A percentile compares a stretch with the other conserved stretches of the same genome.
phyloP scores from a whole-genome alignment of 2,113 vertebrate genomes.

The Melanotaenia duboulayi region DNA sequence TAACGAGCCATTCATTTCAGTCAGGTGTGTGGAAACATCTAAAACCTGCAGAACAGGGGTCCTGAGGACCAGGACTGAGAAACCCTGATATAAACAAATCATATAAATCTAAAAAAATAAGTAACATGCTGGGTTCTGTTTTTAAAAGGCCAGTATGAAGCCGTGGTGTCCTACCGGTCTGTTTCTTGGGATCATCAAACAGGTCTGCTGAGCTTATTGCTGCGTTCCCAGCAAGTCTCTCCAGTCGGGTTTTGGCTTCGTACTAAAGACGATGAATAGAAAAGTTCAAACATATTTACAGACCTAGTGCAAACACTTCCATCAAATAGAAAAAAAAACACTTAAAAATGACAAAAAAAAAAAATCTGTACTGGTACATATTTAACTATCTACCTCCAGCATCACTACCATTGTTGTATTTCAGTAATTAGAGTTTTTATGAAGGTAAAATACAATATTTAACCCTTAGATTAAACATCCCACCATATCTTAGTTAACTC shows the following conservation, averaged over 20 bases:
- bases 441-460: neutral
- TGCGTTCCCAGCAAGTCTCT: slow-evolving; percentile 87
- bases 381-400: too few species aligned
- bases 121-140: neutral
- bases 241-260: slow-evolving; percentile 89
- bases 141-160: neutral
- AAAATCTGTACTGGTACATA: too few species aligned
- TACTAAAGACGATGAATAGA: slow-evolving; percentile 80
- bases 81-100: too few species aligned
- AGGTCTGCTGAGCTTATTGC: slow-evolving; percentile 94
- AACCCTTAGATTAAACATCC: neutral
- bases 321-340: neutral
- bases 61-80: too few species aligned
- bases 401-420: neutral
- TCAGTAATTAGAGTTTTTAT: neutral
- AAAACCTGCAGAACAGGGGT: too few species aligned
- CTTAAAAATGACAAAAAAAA: too few species aligned
- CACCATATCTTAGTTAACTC: neutral
- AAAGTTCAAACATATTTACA: neutral
- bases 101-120: neutral
- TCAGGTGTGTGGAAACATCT: too few species aligned
- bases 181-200: slow-evolving; percentile 92
- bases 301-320: neutral
- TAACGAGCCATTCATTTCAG: too few species aligned
- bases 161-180: slow-evolving; percentile 76